Conservation (phyloP, 2,113 vertebrate species). For the Microcebus tavaratra region DNA sequence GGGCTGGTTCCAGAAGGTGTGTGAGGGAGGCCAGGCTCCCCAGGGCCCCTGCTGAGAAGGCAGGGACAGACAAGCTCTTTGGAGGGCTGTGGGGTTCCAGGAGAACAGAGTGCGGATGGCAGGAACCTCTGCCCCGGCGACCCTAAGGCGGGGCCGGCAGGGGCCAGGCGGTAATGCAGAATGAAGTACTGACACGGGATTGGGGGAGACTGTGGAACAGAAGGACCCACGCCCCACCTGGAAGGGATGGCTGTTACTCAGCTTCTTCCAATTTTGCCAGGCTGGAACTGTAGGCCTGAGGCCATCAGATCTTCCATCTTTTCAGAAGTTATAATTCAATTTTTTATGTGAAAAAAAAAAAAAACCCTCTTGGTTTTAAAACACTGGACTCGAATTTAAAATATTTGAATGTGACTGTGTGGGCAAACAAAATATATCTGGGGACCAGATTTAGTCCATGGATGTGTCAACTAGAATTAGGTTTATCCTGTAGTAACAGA, state of each 20-base stretch:
- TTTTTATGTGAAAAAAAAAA: neutral
- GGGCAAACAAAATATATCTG: neutral
- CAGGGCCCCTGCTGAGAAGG: neutral
- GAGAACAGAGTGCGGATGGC: neutral
- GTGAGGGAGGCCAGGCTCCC: neutral
- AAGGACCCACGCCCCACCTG: neutral
- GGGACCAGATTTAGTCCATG: neutral
- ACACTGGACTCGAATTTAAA: conserved; percentile 30
- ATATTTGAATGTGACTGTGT: neutral
- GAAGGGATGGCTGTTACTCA: neutral
- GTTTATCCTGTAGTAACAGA: neutral
- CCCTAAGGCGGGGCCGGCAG: neutral
- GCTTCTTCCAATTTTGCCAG: neutral
- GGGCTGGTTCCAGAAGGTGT: neutral
- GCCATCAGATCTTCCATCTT: neutral
- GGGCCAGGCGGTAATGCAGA: neutral
- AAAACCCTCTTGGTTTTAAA: neutral
- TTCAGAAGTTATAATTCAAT: conserved; percentile 34
- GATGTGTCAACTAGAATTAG: conserved; percentile 29
- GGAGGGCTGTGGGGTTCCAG: neutral
- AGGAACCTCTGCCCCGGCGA: rapidly evolving
- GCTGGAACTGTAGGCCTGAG: neutral
- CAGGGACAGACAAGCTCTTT: neutral
- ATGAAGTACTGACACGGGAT: too few relatives aligned
- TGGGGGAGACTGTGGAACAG: too few relatives aligned